Base-by-base conservation (phyloP, 2,888 invertebrate genomes). In the Ophonus ardosiacus region DNA sequence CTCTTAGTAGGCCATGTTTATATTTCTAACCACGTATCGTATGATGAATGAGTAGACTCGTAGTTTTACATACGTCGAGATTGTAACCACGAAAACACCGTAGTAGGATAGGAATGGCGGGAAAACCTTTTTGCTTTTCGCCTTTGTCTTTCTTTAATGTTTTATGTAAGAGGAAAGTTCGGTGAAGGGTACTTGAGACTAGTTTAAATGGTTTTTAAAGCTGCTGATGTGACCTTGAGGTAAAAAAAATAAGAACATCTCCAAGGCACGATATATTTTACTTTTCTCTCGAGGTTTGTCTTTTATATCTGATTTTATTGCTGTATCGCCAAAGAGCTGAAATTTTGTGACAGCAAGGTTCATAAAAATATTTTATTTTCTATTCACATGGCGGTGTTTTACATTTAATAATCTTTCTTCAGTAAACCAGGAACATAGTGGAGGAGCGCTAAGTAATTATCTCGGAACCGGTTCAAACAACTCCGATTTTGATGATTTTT, bases 141-240 rank as follows among this genome's bases (percentile, higher is more conserved):
- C n/a, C 1, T 68, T 38, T 24, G 15, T 68, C 68, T 31, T 31
- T 68, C 68, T 68, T 68, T 68, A 7, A 68, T 68, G 68, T 68
- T 68, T 68, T 68, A 68, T 68, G 68, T 24, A 68, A 68, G 68
- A 68, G 68, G 31, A 68, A 68, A 68, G 68, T 68, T 68, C 38
- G 13, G 68, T 21, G 21, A 24, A 63, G 24, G 63, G 63, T 24
- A 7, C 24, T 21, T 13, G 38, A 68, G 31, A 68, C 13, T 68
- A 68, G 68, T 68, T 65, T 68, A 68, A 68, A 68, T 68, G 68
- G 68, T 68, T 68, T 68, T 68, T 38, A 68, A 68, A 68, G 68
- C 31, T 68, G 68, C 21, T 13, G 38, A 15, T 38, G 15, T 38
- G n/a, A 68, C n/a, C 63, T 24, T 61, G 17, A 18, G 8, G 21